A percentile compares a stretch with the other conserved stretches of the same genome.
Conservation (phyloP, 2,113 vertebrate genomes). For the Athene cunicularia region DNA sequence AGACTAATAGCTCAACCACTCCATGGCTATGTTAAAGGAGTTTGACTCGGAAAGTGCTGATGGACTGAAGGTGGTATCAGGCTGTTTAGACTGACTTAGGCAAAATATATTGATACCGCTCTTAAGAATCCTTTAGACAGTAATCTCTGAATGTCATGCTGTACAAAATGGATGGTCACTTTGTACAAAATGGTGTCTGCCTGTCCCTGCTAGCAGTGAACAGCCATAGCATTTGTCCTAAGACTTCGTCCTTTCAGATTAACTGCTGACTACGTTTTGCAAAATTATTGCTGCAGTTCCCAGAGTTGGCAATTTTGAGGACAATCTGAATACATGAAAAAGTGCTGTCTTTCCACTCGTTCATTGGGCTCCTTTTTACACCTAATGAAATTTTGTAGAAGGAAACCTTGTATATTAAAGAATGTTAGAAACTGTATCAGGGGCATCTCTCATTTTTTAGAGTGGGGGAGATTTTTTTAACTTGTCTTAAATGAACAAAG, state of each 20-base stretch:
- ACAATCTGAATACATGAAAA: background rate
- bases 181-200: background rate
- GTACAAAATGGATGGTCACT: background rate
- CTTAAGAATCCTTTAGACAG: background rate
- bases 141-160: background rate
- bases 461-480: background rate
- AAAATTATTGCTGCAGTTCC: constrained; percentile 4
- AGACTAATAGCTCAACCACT: background rate
- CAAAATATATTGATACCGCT: background rate
- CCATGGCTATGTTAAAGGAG: background rate
- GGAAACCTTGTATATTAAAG: background rate
- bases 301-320: background rate
- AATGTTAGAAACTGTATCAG: background rate
- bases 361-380: background rate
- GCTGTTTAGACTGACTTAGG: background rate
- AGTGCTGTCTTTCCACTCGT: background rate
- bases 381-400: background rate
- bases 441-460: background rate
- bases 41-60: background rate
- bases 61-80: background rate
- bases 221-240: background rate
- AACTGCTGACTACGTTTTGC: background rate
- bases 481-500: background rate
- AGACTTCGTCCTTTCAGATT: background rate
- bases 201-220: background rate